Evolutionary conservation across 2,113 vertebrate species (phyloP).

Genomic region (Lanius collurio): DNA sequence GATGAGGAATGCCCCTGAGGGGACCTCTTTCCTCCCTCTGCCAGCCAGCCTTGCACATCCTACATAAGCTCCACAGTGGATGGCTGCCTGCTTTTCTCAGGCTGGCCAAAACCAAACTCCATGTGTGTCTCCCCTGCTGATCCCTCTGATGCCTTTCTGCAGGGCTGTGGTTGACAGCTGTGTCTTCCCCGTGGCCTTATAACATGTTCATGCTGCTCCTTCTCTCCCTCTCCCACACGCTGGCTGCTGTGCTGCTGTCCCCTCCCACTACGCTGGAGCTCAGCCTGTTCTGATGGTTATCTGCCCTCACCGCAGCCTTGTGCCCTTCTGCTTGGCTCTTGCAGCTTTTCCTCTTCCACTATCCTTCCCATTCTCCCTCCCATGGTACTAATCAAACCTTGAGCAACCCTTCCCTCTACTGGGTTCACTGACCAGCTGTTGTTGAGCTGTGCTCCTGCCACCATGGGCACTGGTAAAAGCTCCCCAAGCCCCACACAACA

Average conservation of each 20-base stretch:
- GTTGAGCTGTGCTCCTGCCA: not conserved
- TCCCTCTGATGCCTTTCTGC: not conserved
- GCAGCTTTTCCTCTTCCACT: not conserved
- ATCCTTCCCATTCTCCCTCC: not conserved
- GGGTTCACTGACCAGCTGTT: accelerated
- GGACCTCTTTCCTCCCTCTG: not conserved
- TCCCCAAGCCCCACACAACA: not conserved
- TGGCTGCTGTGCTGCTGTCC: not conserved
- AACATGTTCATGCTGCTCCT: not conserved
- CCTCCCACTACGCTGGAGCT: not conserved
- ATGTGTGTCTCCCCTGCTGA: not conserved
- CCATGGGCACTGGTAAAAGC: accelerated
- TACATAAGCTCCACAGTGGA: accelerated
- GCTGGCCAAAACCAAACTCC: not conserved
- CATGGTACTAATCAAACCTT: not conserved
- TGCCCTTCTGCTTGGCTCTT: not conserved
- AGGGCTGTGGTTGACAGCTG: not conserved
- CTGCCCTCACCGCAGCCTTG: accelerated
- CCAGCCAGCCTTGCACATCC: not conserved
- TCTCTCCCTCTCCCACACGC: not conserved
- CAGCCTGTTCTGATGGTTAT: not conserved
- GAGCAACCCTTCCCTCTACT: not conserved
- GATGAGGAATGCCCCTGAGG: not conserved
- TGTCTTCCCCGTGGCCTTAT: not conserved
- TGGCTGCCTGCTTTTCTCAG: not conserved